Evolutionary conservation across 2,888 invertebrate species (phyloP), one percentile per base, ranked within the genome.

Genomic region (Pollenia amentaria): DNA sequence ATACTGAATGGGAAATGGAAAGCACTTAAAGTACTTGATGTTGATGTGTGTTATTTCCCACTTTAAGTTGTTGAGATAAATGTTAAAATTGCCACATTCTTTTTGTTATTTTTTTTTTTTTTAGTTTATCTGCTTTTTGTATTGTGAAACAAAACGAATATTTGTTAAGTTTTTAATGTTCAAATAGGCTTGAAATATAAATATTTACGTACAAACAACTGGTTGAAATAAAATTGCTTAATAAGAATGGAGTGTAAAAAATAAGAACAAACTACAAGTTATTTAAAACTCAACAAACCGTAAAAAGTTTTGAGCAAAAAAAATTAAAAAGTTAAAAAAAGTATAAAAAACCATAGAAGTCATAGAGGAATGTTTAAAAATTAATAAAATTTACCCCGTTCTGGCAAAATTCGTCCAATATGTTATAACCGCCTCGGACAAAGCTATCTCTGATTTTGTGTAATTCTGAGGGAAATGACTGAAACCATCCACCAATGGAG

Each of bases 371-470:
- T 18, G 21, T 1, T n/a, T n/a, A 12, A 64, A 14, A 3, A 42
- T 1, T 9, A n/a, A 16, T 16, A 40, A 21, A 12, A 95, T 96
- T 96, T 94, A 98, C 98, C 98, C 98, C 16, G 96, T 97, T 91
- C 96, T 95, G 14, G 97, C 97, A 91, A 98, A 98, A 94, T 98
- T 98, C 80, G 97, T 96, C 93, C 98, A 96, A 93, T 96, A 97
- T 90, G 96, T 95, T 92, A 98, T 97, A 91, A 98, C 96, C 44
- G 97, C 96, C 93, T 98, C 98, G 1, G 98, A 96, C 81, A 98
- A 94, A 1, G 97, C 96, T 79, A 97, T 95, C 94, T 98, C 98
- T 29, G 97, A 95, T 93, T 96, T 96, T 11, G 98, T 97, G 93
- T 97, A 98, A 94, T 98, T 98, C 91, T 95, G 96, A 3, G 97